Evolutionary conservation across 2,797 vertebrate species (phyloP).

Genomic region (Chrosomus eos): DNA sequence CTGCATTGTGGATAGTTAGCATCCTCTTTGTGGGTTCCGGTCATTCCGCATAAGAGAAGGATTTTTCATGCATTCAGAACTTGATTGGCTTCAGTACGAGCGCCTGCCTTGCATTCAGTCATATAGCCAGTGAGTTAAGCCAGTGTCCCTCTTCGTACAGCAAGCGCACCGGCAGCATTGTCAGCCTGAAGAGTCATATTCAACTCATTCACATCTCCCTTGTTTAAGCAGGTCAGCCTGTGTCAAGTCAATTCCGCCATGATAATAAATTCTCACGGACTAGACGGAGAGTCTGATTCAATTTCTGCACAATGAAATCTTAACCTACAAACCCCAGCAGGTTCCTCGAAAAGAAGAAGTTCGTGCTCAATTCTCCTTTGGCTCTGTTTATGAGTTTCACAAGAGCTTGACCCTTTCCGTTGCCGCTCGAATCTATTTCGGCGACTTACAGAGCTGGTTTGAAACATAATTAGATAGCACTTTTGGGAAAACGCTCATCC

Average conservation of each 20-base stretch:
- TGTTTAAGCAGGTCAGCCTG: constrained; percentile 62
- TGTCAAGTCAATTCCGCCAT: constrained; percentile 60
- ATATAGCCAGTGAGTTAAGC: constrained; percentile 26
- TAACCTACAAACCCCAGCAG: constrained; percentile 50
- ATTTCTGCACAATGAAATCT: constrained; percentile 60
- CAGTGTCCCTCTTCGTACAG: constrained; percentile 33
- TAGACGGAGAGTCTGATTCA: constrained; percentile 57
- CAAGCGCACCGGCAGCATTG: constrained; percentile 41
- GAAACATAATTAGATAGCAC: constrained; percentile 25
- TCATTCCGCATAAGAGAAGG: constrained; percentile 3
- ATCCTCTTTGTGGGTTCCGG: background rate
- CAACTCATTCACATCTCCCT: constrained; percentile 58
- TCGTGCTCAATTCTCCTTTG: constrained; percentile 45
- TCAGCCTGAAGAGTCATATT: constrained; percentile 54
- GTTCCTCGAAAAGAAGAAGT: constrained; percentile 47
- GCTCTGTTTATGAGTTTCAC: constrained; percentile 43
- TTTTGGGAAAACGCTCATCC: background rate
- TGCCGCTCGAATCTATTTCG: constrained; percentile 7
- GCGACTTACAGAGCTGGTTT: constrained; percentile 12
- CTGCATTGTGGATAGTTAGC: background rate
- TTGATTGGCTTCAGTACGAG: constrained; percentile 26
- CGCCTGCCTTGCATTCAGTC: constrained; percentile 27
- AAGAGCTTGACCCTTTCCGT: constrained; percentile 37
- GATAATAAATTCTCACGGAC: constrained; percentile 57
- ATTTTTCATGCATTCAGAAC: constrained; percentile 23